Evolutionary conservation across 1,140 invertebrate species (phyloP), one percentile per base, ranked within the genome.

Genomic region (Trachymyrmex cornetzi): DNA sequence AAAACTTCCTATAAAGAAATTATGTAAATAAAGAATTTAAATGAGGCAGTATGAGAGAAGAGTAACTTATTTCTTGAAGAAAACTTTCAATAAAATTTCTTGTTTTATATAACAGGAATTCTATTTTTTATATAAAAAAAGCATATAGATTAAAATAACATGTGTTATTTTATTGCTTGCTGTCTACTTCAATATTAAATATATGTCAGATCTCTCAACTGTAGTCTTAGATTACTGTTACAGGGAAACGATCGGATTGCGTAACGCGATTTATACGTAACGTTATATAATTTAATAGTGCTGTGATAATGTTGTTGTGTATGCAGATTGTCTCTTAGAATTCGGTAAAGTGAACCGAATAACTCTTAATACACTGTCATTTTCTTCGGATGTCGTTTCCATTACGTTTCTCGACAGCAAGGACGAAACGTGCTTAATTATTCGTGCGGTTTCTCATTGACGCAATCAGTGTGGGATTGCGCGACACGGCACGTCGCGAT

Each of bases 381-480:
- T 79, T 74, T 74, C 19, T 71, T 24, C 24, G 53, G 0, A 22
- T n/a, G 16, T 55, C 19, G 27, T 50, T 71, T 89, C 57, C 14
- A 44, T 72, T 57, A 89, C 86, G 55, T 85, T 72, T n/a, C 30
- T 71, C 63, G 24, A 6, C 72, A 50, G 69, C 66, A 48, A 75
- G n/a, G 11, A 59, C 24, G 30, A 55, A 64, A 79, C 59, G 44
- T 44, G 77, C 53, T 86, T 82, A 89, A 90, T 87, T 84, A 89
- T 82, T 72, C 59, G 19, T 12, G 27, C 19, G n/a, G 19, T 72
- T 77, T 16, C 77, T 77, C 77, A 77, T 84, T 89, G 77, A 88
- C 57, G 34, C 27, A 48, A 22, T 59, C 38, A 34, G 24, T 2
- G n/a, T 24, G 6, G 30, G 4, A 30, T 57, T 81, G 34, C 50